A percentile compares a stretch with the other conserved stretches of the same genome.
Evolutionary conservation across 64 coral and sea anemone genomes (phyloP).

Genomic region (Dendrophyllia cribrosa): DNA sequence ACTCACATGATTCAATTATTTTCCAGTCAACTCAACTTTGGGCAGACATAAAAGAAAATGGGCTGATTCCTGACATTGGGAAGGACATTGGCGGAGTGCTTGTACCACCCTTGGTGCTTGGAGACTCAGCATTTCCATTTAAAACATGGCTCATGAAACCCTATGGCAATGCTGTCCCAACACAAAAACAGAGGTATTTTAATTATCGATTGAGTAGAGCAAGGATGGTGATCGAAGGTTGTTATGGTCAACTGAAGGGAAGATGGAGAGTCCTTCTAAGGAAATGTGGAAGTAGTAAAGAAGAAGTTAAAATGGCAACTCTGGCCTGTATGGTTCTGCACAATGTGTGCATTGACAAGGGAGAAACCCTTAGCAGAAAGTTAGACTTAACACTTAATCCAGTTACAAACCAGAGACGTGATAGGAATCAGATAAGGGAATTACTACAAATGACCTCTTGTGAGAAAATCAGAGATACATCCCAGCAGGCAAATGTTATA

Average conservation of each 20-base stretch:
- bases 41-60: neutral
- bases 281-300: constrained; percentile 18
- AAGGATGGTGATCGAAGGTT: neutral
- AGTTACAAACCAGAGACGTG: neutral
- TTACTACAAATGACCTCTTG: constrained; percentile 50
- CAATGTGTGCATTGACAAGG: constrained; percentile 41
- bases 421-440: neutral
- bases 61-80: constrained; percentile 22
- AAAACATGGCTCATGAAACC: constrained; percentile 53
- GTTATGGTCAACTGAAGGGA: constrained; percentile 42
- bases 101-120: constrained; percentile 41
- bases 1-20: constrained; percentile 58
- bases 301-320: neutral
- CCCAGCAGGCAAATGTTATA: constrained; percentile 16
- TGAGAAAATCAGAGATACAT: neutral
- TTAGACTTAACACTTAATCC: constrained; percentile 30
- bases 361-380: constrained; percentile 8
- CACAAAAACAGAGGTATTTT: neutral
- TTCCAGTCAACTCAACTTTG: constrained; percentile 43
- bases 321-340: constrained; percentile 57
- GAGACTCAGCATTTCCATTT: constrained; percentile 46
- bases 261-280: constrained; percentile 42
- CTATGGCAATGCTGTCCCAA: constrained; percentile 9
- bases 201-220: constrained; percentile 35
- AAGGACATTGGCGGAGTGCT: neutral